phyloP scores from a whole-genome alignment of 2,113 vertebrate genomes.

The Sphaerodactylus townsendi region DNA sequence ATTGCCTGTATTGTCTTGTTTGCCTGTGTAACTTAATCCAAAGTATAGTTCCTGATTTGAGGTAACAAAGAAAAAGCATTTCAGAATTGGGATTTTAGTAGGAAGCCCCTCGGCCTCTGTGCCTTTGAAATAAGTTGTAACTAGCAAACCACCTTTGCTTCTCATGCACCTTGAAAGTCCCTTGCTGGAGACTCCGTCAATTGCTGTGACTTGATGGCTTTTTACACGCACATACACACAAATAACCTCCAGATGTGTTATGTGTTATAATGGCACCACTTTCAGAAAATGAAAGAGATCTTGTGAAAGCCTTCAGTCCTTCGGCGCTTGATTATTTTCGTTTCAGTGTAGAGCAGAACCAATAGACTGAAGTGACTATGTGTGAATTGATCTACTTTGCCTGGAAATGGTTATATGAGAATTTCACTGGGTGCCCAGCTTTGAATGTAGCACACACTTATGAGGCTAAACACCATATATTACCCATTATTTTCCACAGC shows the following conservation, averaged over 20 bases:
- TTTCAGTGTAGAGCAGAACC: background rate
- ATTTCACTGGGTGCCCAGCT: background rate
- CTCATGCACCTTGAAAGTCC: too few species aligned
- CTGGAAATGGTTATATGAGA: background rate
- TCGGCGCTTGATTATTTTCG: background rate
- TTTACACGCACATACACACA: background rate
- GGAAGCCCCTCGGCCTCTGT: too few species aligned
- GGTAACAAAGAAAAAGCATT: too few species aligned
- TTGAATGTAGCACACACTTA: background rate
- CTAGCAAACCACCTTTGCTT: too few species aligned
- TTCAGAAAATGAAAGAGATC: too few species aligned
- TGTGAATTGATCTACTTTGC: background rate
- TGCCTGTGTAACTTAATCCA: too few species aligned
- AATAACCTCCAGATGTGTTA: background rate
- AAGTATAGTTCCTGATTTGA: too few species aligned
- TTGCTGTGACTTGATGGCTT: too few species aligned
- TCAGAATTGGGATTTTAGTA: too few species aligned
- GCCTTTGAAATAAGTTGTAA: background rate
- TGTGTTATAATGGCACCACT: background rate
- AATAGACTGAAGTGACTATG: background rate
- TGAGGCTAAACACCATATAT: too few species aligned
- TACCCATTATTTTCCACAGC: background rate
- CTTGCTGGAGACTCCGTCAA: too few species aligned
- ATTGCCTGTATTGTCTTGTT: too few species aligned
- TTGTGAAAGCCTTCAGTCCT: background rate